phyloP scores from a whole-genome alignment of 2,888 invertebrate species.

The Chalcis sispes region DNA sequence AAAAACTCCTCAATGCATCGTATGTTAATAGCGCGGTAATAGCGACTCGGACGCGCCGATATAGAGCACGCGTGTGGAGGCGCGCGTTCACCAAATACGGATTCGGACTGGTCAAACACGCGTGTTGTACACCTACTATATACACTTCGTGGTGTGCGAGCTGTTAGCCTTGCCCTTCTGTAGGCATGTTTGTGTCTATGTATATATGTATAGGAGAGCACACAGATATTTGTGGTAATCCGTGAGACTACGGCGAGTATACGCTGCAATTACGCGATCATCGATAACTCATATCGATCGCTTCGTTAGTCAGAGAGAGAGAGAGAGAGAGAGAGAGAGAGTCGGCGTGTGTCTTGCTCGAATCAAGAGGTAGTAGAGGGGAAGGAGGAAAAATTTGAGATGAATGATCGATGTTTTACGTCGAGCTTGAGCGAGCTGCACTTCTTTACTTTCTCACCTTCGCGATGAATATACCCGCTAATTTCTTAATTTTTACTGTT shows the following conservation, averaged over 20 bases:
- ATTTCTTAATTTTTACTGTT: constrained; percentile 23
- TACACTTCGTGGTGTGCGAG: no score
- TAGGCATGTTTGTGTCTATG: no score
- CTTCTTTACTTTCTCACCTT: neutral
- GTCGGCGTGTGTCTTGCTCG: neutral
- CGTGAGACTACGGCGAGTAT: neutral
- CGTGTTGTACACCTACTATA: no score
- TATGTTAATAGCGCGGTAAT: constrained; percentile 2
- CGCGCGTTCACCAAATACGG: constrained; percentile 7
- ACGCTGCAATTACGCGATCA: constrained; percentile 46
- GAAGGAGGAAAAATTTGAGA: no score
- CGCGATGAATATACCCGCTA: constrained; percentile 11
- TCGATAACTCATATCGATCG: constrained; percentile 47
- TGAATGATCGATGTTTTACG: constrained; percentile 20
- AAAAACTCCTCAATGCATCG: no score
- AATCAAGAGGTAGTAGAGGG: neutral
- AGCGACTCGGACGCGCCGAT: neutral
- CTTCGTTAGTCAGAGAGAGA: constrained; percentile 45
- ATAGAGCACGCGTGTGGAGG: neutral
- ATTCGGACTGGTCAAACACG: constrained; percentile 17
- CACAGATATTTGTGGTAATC: no score
- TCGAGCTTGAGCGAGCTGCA: neutral
- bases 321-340: no score
- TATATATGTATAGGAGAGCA: no score
- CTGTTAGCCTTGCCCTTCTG: no score